Evolutionary conservation across 2,888 invertebrate species (phyloP).

Genomic region (Tetranychus piercei): DNA sequence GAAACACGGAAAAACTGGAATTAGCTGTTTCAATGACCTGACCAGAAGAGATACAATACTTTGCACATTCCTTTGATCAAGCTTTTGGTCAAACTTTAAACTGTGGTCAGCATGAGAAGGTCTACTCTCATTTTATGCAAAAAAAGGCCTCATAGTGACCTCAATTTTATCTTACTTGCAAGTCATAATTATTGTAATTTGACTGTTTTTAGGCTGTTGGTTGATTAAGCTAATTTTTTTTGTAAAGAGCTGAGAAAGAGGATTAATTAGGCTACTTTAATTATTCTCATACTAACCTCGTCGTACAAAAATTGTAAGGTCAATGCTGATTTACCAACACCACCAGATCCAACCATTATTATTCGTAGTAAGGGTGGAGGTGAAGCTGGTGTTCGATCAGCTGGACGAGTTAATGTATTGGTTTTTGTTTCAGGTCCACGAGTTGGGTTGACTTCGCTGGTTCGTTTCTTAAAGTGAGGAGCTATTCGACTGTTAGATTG

Average conservation of each 20-base stretch:
- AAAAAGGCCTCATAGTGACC: no score
- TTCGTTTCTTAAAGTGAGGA: constrained; percentile 4
- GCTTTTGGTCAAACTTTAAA: no score
- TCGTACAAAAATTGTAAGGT: constrained; percentile 99
- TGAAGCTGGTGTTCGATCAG: neutral
- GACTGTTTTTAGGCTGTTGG: no score
- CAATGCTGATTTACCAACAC: constrained; percentile 96
- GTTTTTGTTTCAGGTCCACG: constrained; percentile 1
- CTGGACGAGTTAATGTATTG: constrained; percentile 4
- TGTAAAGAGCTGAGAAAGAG: no score
- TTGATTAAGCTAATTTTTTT: no score
- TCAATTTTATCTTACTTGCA: no score
- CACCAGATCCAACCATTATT: constrained; percentile 98
- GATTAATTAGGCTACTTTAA: neutral
- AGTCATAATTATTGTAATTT: no score
- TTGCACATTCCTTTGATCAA: neutral
- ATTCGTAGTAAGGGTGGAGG: constrained; percentile 77
- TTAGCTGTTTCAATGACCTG: neutral
- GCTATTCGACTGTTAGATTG: neutral
- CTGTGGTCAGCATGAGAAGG: no score
- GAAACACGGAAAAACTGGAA: neutral
- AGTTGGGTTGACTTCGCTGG: neutral
- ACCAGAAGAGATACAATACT: no score
- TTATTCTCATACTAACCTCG: constrained; percentile 42
- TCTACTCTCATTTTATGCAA: no score